Base-by-base conservation (phyloP, 2,888 invertebrate genomes). In the Pollenia angustigena region DNA sequence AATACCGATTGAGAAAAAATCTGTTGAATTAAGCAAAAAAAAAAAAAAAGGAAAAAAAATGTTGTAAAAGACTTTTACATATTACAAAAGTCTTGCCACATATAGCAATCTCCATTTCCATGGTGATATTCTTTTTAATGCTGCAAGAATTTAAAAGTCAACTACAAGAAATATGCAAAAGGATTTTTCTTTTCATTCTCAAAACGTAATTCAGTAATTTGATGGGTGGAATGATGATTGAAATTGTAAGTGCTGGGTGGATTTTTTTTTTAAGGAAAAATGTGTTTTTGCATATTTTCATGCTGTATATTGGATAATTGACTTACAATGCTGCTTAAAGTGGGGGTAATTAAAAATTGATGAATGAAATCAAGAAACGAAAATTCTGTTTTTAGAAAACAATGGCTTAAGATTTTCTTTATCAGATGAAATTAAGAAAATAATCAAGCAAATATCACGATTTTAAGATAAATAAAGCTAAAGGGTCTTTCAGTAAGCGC, bases 141-240 rank as follows among this genome's bases (percentile, higher is more conserved):
- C 40, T 71, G 18, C 42, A 54, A 42, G 4, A 64, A 64, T 64
- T 81, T 54, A 56, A 81, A 81, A 74, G 74, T 68, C 48, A 74
- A 74, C 58, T 81, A 74, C 18, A 54, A 50, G 50, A 58, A 66
- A 50, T 66, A 58, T 56, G 78, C 11, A 0, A 42, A 66, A 69
- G 12, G 10, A 58, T 56, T 68, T 48, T 12, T 56, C 56, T 48
- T 7, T n/a, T 40, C 16, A 42, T 62, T 42, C 44, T 16, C 16
- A 23, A 32, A 32, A 11, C 32, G 44, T 46, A 46, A 23, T 42
- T 18, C n/a, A 52, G 6, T 32, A 60, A 42, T 44, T 42, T 54
- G 10, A 54, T 56, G 66, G 1, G 1, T 9, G 62, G 1, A n/a
- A 71, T 62, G 58, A 16, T 23, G 10, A 50, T 58, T 10, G 32